Evolutionary conservation across 2,797 vertebrate genomes (phyloP).

Genomic region (Craterocephalus amniculus): DNA sequence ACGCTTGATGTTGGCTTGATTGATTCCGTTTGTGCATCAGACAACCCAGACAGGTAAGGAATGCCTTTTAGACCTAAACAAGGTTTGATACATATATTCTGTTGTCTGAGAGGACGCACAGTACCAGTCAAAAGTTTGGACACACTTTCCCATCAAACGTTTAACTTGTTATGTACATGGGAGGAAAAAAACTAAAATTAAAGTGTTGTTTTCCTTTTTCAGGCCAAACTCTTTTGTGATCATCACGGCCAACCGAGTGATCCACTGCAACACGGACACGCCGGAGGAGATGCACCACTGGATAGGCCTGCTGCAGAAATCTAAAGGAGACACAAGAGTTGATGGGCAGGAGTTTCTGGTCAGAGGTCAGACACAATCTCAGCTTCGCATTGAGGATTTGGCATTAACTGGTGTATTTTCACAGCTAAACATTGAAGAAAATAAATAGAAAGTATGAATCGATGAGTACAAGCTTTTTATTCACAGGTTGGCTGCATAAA

Average conservation of each 20-base stretch:
- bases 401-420: neutral
- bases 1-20: conserved; percentile 89
- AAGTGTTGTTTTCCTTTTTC: conserved; percentile 15
- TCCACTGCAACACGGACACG: conserved; percentile 88
- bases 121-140: no score
- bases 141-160: no score
- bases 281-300: conserved; percentile 91
- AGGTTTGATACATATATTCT: neutral
- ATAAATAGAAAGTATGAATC: neutral
- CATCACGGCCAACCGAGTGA: conserved; percentile 88
- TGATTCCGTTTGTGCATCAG: conserved; percentile 88
- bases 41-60: conserved; percentile 87
- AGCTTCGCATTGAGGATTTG: neutral
- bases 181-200: neutral
- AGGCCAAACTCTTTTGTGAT: conserved; percentile 90
- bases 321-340: conserved; percentile 83
- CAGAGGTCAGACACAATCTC: conserved; percentile 74
- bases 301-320: conserved; percentile 89
- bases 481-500: conserved; percentile 91
- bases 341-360: conserved; percentile 88
- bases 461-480: neutral
- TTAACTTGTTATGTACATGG: neutral
- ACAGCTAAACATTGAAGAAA: neutral
- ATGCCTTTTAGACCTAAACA: neutral
- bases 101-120: neutral